A percentile compares a stretch with the other conserved stretches of the same genome.
These are phyloP conservation scores for Isoperla grammatica DNA, from an alignment of 2,888 invertebrate species.

Conservation along the genomic window DNA sequence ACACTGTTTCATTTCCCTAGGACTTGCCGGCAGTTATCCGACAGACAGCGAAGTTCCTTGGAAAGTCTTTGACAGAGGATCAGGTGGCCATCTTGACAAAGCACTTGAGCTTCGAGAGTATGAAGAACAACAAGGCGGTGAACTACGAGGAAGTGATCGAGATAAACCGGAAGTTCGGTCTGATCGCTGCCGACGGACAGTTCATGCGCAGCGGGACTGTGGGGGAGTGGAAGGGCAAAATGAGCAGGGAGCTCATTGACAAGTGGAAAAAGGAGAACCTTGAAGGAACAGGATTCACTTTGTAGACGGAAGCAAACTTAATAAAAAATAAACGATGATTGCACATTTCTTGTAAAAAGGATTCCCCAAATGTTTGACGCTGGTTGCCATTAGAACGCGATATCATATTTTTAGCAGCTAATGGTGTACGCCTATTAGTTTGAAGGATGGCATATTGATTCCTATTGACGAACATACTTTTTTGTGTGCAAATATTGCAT, in stretches of 20 bases:
- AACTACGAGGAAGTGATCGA: conserved; percentile 45
- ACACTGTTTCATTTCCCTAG: conserved; percentile 33
- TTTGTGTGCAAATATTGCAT: too few species aligned
- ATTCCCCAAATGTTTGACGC: too few species aligned
- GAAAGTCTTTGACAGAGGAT: conserved; percentile 43
- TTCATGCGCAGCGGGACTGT: conserved; percentile 49
- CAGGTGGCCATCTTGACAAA: conserved; percentile 46
- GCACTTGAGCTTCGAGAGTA: conserved; percentile 56
- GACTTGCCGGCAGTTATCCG: conserved; percentile 49
- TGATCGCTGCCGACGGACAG: conserved; percentile 39
- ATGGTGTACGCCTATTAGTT: too few species aligned
- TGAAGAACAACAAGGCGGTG: conserved; percentile 54
- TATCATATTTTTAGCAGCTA: too few species aligned
- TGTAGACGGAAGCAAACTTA: conserved; percentile 14
- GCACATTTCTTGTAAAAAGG: too few species aligned
- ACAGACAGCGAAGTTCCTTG: conserved; percentile 49
- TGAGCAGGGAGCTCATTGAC: conserved; percentile 41
- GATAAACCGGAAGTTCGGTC: conserved; percentile 40
- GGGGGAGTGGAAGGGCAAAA: conserved; percentile 41
- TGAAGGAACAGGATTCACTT: conserved; percentile 35
- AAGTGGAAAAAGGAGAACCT: conserved; percentile 44
- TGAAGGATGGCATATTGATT: too few species aligned
- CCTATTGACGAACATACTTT: too few species aligned
- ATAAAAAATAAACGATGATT: too few species aligned
- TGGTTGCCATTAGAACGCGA: too few species aligned